Conservation (phyloP, 2,797 vertebrate species). For the Otolemur crassicaudatus region DNA sequence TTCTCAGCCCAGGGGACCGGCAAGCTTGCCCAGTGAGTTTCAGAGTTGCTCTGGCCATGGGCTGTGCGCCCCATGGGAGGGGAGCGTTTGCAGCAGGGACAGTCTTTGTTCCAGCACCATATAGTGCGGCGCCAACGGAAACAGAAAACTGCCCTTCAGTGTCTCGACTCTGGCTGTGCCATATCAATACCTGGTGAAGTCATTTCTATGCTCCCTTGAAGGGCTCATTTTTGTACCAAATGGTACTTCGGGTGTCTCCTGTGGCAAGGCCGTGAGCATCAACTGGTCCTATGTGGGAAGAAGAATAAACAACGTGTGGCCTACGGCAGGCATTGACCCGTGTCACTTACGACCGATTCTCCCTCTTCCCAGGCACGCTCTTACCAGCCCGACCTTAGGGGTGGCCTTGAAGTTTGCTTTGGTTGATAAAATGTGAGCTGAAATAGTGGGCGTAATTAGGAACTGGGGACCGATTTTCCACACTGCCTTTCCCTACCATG, state of each 20-base stretch:
- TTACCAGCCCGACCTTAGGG: accelerated
- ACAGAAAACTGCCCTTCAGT: neutral
- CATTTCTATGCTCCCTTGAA: neutral
- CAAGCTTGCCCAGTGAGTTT: neutral
- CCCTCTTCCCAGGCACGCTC: neutral
- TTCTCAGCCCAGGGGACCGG: neutral
- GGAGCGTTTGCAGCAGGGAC: too few species aligned
- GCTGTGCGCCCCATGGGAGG: neutral
- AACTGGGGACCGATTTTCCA: neutral
- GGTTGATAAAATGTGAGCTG: neutral
- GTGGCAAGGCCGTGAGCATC: neutral
- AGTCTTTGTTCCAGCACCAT: neutral
- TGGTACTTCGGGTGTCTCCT: neutral
- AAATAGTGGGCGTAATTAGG: neutral
- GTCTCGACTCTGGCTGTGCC: neutral
- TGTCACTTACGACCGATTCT: neutral
- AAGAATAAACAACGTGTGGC: neutral
- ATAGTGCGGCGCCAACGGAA: accelerated
- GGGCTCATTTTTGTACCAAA: neutral
- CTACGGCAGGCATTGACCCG: neutral
- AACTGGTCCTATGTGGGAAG: neutral
- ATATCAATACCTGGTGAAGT: neutral
- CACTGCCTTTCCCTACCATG: neutral
- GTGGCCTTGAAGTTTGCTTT: neutral
- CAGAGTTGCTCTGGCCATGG: too few species aligned